These are phyloP conservation scores for Sinohyriopsis cumingii DNA, from an alignment of 2,888 invertebrate species.

Conservation along the genomic window DNA sequence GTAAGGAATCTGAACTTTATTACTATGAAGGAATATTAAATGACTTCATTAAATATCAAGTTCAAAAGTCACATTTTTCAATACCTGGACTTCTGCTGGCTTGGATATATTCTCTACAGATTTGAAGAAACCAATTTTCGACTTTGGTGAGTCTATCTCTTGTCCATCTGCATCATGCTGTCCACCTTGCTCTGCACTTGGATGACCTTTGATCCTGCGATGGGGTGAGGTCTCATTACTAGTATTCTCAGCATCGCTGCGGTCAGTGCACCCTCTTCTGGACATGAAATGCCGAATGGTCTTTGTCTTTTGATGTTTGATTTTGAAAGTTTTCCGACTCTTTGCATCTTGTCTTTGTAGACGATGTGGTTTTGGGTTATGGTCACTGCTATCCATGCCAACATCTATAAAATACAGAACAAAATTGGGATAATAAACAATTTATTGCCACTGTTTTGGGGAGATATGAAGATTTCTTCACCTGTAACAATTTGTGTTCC, in stretches of 20 bases:
- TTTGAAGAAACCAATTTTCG: conserved; percentile 35
- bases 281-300: conserved; percentile 51
- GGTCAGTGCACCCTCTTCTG: conserved; percentile 37
- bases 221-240: conserved; percentile 48
- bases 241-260: conserved; percentile 48
- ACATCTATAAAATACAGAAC: conserved; percentile 4
- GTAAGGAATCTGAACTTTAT: no score
- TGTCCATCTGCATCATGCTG: not conserved
- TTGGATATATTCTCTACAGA: conserved; percentile 62
- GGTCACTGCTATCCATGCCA: conserved; percentile 24
- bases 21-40: no score
- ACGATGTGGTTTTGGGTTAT: conserved; percentile 72
- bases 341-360: conserved; percentile 94
- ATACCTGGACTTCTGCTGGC: conserved; percentile 35
- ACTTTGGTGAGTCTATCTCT: conserved; percentile 30
- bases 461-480: not conserved
- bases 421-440: not conserved
- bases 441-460: not conserved
- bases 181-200: conserved; percentile 4
- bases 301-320: conserved; percentile 64
- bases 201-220: conserved; percentile 11
- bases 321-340: conserved; percentile 92
- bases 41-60: no score
- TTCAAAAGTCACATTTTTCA: no score
- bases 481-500: no score